Percentiles rank a stretch among this genome's conserved stretches.
Evolutionary conservation across 1,140 invertebrate species (phyloP).

Genomic region (Brachionus paranguensis): DNA sequence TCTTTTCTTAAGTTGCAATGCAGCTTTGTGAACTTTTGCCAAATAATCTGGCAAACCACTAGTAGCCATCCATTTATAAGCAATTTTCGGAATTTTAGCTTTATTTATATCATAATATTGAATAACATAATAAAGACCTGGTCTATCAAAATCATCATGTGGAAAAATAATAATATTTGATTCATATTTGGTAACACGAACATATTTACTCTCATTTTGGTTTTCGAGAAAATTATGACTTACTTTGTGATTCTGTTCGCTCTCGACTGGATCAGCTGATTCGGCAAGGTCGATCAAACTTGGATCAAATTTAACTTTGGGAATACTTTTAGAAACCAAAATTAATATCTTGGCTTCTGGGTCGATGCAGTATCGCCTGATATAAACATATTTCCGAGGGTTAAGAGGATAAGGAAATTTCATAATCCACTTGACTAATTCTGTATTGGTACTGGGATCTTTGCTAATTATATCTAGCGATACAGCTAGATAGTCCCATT

Average conservation of each 20-base stretch:
- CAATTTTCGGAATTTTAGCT: constrained; percentile 33
- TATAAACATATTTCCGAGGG: background rate
- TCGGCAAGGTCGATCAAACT: background rate
- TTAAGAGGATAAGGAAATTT: constrained; percentile 25
- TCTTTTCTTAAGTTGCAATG: background rate
- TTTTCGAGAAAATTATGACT: background rate
- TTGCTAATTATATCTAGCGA: background rate
- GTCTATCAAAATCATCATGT: constrained; percentile 4
- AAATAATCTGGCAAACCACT: constrained; percentile 25
- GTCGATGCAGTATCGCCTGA: constrained; percentile 7
- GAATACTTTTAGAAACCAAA: constrained; percentile 21
- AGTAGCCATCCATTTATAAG: constrained; percentile 39
- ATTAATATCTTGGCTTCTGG: background rate
- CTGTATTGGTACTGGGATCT: background rate
- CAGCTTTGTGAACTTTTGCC: constrained; percentile 24
- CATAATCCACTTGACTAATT: constrained; percentile 30
- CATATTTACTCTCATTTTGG: background rate
- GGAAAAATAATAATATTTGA: constrained; percentile 37
- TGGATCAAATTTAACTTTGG: background rate
- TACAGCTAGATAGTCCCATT: constrained; percentile 27
- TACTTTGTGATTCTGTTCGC: background rate
- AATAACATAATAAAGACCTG: constrained; percentile 31
- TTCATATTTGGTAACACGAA: constrained; percentile 18
- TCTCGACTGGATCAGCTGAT: background rate
- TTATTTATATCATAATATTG: constrained; percentile 40